Conservation (phyloP, 2,113 vertebrate genomes). For the Heterochromis multidens region DNA sequence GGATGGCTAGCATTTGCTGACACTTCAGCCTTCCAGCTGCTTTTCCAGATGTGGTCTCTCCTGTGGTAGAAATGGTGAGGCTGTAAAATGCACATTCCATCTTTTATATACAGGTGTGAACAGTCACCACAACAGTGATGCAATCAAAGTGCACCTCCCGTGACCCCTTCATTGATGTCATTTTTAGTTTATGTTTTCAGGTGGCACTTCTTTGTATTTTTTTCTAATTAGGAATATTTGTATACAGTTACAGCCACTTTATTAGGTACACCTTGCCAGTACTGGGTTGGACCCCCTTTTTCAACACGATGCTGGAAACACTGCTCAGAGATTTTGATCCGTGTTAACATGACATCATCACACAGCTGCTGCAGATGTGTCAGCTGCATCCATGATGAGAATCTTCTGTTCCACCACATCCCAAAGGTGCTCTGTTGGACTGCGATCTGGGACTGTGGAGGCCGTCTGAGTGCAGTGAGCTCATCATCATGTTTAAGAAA, state of each 20-base stretch:
- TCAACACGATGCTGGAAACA: background rate
- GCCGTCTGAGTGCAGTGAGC: too few species aligned
- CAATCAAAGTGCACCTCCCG: background rate
- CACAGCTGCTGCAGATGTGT: too few species aligned
- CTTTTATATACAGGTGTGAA: background rate
- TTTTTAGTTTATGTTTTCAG: background rate
- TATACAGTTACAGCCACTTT: background rate
- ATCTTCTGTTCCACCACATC: rapidly evolving
- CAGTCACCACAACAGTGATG: background rate
- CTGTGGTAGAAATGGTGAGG: background rate
- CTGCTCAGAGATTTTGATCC: rapidly evolving
- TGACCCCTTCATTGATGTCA: background rate
- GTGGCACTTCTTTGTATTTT: too few species aligned
- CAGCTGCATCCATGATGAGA: background rate
- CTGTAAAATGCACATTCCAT: background rate
- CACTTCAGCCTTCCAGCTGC: background rate
- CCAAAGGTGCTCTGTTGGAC: background rate
- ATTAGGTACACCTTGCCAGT: background rate
- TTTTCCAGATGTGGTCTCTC: too few species aligned
- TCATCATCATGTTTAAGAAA: too few species aligned
- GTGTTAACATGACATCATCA: background rate
- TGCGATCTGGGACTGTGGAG: background rate
- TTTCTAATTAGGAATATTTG: background rate
- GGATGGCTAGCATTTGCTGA: background rate
- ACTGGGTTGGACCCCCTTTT: too few species aligned